Conservation (phyloP, 2,113 vertebrate species). For the Poeciliopsis occidentalis region DNA sequence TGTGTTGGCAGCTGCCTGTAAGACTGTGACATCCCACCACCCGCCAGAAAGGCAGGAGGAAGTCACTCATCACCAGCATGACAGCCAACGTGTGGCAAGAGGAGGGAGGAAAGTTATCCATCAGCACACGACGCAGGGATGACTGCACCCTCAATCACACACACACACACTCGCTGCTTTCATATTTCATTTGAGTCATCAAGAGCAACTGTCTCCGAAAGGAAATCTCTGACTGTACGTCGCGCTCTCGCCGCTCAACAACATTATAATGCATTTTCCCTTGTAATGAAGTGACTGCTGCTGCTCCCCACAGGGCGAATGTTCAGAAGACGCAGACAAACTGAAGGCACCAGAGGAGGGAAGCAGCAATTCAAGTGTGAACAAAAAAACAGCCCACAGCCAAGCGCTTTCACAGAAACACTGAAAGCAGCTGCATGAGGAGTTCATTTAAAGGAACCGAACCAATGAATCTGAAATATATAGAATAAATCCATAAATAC, state of each 20-base stretch:
- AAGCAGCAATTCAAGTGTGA: conserved; percentile 53
- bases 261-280: conserved; percentile 51
- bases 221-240: conserved; percentile 55
- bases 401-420: conserved; percentile 22
- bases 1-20: conserved; percentile 51
- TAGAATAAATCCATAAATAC: background rate
- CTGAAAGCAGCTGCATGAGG: conserved; percentile 18
- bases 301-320: conserved; percentile 36
- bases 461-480: conserved; percentile 9
- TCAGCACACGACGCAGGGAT: conserved; percentile 65
- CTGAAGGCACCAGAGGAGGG: conserved; percentile 26
- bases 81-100: conserved; percentile 59
- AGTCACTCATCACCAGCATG: conserved; percentile 69
- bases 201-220: conserved; percentile 51
- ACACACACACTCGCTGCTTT: conserved; percentile 23
- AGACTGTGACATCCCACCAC: conserved; percentile 54
- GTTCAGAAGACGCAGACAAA: conserved; percentile 42
- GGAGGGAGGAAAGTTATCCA: conserved; percentile 67
- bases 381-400: conserved; percentile 33
- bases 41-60: conserved; percentile 67
- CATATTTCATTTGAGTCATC: conserved; percentile 70
- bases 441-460: conserved; percentile 24
- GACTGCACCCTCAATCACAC: conserved; percentile 38
- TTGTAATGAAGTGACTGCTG: conserved; percentile 57
- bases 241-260: conserved; percentile 28